Conservation (phyloP, 2,888 invertebrate genomes). For the Rhogogaster chlorosoma region DNA sequence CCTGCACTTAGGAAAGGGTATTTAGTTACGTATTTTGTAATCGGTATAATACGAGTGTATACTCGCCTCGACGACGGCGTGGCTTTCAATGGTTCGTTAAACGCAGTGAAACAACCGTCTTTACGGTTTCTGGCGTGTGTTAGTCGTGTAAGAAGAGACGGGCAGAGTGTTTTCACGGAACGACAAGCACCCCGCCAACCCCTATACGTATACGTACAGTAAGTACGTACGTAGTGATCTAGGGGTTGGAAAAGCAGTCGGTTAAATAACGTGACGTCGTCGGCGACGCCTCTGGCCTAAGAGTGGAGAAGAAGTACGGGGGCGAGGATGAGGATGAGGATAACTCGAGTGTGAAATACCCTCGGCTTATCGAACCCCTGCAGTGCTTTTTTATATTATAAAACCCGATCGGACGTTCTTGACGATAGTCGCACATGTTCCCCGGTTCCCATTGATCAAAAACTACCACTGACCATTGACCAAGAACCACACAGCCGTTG, state of each 20-base stretch:
- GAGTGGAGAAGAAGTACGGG: not conserved
- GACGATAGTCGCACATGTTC: constrained; percentile 20
- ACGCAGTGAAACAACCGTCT: not conserved
- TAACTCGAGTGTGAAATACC: constrained; percentile 77
- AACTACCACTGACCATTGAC: constrained; percentile 29
- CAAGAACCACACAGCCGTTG: constrained; percentile 8
- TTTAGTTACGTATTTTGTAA: not conserved
- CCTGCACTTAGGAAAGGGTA: not conserved
- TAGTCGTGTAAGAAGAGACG: constrained; percentile 17
- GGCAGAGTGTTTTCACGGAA: constrained; percentile 74
- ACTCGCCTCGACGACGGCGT: not conserved
- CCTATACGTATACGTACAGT: not conserved
- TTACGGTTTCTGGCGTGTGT: not conserved
- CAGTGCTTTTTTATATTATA: constrained; percentile 73
- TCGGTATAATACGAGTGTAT: not conserved
- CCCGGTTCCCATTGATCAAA: constrained; percentile 4
- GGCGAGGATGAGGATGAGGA: constrained; percentile 60
- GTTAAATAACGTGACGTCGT: constrained; percentile 40
- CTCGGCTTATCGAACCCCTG: constrained; percentile 75
- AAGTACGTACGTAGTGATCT: not conserved
- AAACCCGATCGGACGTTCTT: constrained; percentile 20
- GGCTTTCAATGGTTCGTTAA: constrained; percentile 7
- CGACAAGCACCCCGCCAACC: constrained; percentile 70
- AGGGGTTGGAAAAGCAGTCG: constrained; percentile 14
- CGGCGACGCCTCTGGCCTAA: constrained; percentile 19